Conservation (phyloP, 64 coral and sea anemone species). For the Acropora yongei region DNA sequence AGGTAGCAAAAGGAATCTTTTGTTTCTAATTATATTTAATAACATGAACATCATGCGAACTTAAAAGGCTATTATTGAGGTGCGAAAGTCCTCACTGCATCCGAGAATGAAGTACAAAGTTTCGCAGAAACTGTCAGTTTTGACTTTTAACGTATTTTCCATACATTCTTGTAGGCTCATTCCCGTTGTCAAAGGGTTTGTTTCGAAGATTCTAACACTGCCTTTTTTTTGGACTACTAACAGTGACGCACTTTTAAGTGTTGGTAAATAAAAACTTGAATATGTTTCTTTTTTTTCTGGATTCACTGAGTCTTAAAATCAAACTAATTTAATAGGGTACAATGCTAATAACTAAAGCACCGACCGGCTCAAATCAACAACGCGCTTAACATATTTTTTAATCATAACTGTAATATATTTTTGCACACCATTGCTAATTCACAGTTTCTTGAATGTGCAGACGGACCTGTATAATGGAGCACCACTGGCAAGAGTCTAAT, state of each 20-base stretch:
- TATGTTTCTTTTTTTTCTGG: background rate
- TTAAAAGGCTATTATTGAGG: background rate
- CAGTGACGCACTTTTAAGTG: too few species aligned
- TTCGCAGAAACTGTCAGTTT: background rate
- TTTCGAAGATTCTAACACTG: constrained; percentile 28
- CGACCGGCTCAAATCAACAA: background rate
- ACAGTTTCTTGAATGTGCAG: too few species aligned
- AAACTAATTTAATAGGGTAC: too few species aligned
- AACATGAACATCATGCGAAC: constrained; percentile 25
- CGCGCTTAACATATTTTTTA: background rate
- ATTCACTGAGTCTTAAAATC: background rate
- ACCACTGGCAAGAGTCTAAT: too few species aligned
- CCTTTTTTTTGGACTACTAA: background rate
- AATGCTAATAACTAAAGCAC: too few species aligned
- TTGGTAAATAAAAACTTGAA: too few species aligned
- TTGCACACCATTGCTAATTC: too few species aligned
- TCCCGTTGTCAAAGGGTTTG: background rate
- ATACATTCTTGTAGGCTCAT: background rate
- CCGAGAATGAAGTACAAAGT: background rate
- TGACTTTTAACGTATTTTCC: background rate
- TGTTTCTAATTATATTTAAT: constrained; percentile 16
- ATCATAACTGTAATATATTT: too few species aligned
- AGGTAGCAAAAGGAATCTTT: constrained; percentile 12
- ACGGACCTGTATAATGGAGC: too few species aligned
- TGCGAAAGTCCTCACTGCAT: background rate